phyloP scores from a whole-genome alignment of 2,888 invertebrate genomes.

The Epistrophe grossulariae region DNA sequence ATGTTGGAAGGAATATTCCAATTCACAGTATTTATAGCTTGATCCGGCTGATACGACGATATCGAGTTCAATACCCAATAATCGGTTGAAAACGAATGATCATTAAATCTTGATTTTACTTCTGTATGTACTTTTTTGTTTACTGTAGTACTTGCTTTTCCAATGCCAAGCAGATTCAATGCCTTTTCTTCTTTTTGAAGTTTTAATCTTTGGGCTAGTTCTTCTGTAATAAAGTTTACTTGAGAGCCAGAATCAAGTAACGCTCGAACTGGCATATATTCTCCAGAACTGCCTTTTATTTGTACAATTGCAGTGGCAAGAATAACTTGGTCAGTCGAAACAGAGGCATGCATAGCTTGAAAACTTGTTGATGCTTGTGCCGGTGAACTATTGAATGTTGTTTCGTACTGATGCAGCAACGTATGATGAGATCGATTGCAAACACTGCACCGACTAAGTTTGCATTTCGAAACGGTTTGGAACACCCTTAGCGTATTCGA shows the following conservation, averaged over 20 bases:
- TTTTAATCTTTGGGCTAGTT: conserved; percentile 29
- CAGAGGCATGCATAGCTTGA: conserved; percentile 2
- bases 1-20: conserved; percentile 32
- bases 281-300: background rate
- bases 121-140: background rate
- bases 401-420: no score
- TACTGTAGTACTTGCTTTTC: conserved; percentile 1
- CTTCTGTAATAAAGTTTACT: conserved; percentile 39
- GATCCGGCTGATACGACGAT: conserved; percentile 40
- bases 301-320: conserved; percentile 16
- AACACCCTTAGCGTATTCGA: conserved; percentile 15
- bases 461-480: background rate
- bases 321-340: conserved; percentile 23
- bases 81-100: conserved; percentile 32
- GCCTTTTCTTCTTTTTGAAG: conserved; percentile 5
- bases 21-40: conserved; percentile 1
- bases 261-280: background rate
- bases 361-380: no score
- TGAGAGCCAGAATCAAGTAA: conserved; percentile 4
- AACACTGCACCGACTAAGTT: no score
- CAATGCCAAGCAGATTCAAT: conserved; percentile 18
- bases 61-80: conserved; percentile 41
- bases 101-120: conserved; percentile 32
- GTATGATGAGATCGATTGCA: no score
- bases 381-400: no score